Evolutionary conservation across 2,888 invertebrate genomes (phyloP), one percentile per base, ranked within the genome.

Genomic region (Andrena chrysosceles): DNA sequence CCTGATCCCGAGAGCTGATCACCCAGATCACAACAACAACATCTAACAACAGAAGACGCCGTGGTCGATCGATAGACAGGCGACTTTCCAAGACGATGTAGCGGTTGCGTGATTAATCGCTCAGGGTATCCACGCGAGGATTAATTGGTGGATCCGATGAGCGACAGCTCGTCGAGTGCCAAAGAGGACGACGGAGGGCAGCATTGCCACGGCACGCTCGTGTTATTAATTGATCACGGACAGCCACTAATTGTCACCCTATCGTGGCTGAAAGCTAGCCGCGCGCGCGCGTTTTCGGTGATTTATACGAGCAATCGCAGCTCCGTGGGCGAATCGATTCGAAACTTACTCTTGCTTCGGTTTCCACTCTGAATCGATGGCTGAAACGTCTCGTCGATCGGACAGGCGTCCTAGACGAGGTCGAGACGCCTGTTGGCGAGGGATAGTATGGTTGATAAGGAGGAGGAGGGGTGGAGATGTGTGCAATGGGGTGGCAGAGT

Each of bases 181-280:
- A 88, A 87, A 26, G 79, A 84, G 77, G 74, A 81, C 20, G 74
- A 81, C 20, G 26, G 79, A 84, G 77, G 76, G 79, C 20, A 29
- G 54, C 60, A 42, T 42, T 16, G 56, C 56, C 26, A 33, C 20
- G 52, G 16, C 8, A 23, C 49, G 63, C 76, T 73, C 67, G 54
- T 74, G 85, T 87, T 89, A 88, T 89, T 89, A 89, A 88, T 89
- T 81, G 88, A 85, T 84, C 88, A 81, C 77, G 75, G 87, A 85
- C 89, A 87, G 83, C 77, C 84, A 83, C 85, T 88, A 88, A 88
- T 88, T 86, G 89, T 69, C 77, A 62, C 56, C 77, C 83, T 81
- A 81, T 85, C 83, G 81, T 52, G 75, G 56, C 69, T 69, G 84
- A 83, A 87, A 88, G 73, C 81, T 77, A 85, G 74, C 83, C 31